Evolutionary conservation across 2,888 invertebrate species (phyloP).

Genomic region (Gerosis bhagava): DNA sequence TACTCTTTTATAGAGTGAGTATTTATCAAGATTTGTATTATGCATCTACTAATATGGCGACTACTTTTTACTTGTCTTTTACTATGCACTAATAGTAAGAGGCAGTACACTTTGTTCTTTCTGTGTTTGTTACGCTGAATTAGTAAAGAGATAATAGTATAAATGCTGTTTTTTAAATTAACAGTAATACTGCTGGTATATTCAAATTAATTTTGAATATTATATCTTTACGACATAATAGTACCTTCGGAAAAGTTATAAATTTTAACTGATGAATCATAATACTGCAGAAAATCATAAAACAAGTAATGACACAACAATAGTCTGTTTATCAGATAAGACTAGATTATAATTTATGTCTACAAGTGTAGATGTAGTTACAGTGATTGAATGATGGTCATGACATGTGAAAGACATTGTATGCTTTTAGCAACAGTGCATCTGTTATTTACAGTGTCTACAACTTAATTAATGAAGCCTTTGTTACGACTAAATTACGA

Average conservation of each 20-base stretch:
- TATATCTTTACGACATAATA: too few relatives aligned
- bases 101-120: too few relatives aligned
- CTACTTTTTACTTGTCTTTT: too few relatives aligned
- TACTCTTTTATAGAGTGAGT: slow-evolving; percentile 93
- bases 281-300: slow-evolving; percentile 31
- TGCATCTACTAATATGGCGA: slow-evolving; percentile 9
- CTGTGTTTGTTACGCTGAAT: too few relatives aligned
- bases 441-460: slow-evolving; percentile 13
- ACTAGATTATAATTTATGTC: slow-evolving; percentile 32
- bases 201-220: too few relatives aligned
- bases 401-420: slow-evolving; percentile 24
- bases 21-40: slow-evolving; percentile 30
- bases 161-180: too few relatives aligned
- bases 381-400: slow-evolving; percentile 30
- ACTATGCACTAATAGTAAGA: too few relatives aligned
- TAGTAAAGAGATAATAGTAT: too few relatives aligned
- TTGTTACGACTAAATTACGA: slow-evolving; percentile 9
- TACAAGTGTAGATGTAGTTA: slow-evolving; percentile 31
- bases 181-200: too few relatives aligned
- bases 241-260: neutral
- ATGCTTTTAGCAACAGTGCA: slow-evolving; percentile 13
- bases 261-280: slow-evolving; percentile 13
- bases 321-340: slow-evolving; percentile 43
- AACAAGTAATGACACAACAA: slow-evolving; percentile 45
- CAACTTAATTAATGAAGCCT: slow-evolving; percentile 4